Percentiles rank a stretch among this genome's conserved stretches.
These are phyloP conservation scores for Mus spicilegus DNA, from an alignment of 2,113 vertebrate genomes.

Conservation along the genomic window DNA sequence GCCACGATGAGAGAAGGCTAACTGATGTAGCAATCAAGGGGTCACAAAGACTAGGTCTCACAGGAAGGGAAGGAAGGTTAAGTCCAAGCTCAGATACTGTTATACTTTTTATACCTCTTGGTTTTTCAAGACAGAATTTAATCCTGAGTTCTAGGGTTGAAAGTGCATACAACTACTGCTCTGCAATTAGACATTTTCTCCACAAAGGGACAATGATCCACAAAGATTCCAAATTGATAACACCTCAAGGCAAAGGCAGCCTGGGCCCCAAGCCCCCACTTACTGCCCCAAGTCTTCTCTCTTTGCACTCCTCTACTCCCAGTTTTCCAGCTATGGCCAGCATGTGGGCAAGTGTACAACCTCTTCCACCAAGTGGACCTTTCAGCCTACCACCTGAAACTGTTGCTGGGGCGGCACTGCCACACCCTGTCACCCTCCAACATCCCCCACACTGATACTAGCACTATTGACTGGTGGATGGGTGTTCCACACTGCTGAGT, in stretches of 20 bases:
- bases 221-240: background rate
- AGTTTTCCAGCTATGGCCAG: conserved; percentile 93
- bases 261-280: background rate
- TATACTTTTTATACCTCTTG: background rate
- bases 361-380: conserved; percentile 98
- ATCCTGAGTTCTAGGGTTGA: background rate
- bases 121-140: background rate
- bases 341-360: conserved; percentile 99
- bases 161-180: background rate
- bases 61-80: conserved; percentile 43
- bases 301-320: background rate
- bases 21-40: conserved; percentile 52
- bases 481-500: conserved; percentile 94
- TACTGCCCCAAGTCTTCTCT: no score
- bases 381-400: conserved; percentile 96
- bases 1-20: background rate
- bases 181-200: background rate
- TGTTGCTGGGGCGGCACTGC: conserved; percentile 95
- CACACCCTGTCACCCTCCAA: conserved; percentile 94
- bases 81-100: conserved; percentile 55
- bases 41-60: conserved; percentile 55
- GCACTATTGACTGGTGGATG: conserved; percentile 96
- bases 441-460: conserved; percentile 93
- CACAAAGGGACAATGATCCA: background rate
- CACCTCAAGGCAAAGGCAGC: background rate